Evolutionary conservation across 2,113 vertebrate genomes (phyloP).

Genomic region (Menidia beryllina): DNA sequence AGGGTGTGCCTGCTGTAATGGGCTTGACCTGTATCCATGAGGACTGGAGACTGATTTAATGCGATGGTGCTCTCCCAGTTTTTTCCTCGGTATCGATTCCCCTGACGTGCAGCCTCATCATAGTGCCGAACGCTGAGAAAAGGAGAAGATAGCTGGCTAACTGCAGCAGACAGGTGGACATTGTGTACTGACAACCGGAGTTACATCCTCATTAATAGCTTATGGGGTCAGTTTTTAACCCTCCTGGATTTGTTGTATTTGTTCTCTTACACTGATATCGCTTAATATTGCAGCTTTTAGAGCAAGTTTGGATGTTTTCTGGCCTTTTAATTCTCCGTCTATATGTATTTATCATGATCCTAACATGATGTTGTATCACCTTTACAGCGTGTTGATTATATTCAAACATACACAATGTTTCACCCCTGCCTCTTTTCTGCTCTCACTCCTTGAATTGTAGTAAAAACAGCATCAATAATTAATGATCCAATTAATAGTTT

Average conservation of each 20-base stretch:
- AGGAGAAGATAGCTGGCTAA: slow-evolving; percentile 59
- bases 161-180: slow-evolving; percentile 55
- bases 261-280: not conserved
- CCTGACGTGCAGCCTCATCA: slow-evolving; percentile 70
- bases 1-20: slow-evolving; percentile 64
- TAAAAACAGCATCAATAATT: slow-evolving; percentile 87
- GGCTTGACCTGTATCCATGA: slow-evolving; percentile 58
- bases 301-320: not conserved
- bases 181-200: slow-evolving; percentile 51
- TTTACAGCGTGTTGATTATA: slow-evolving; percentile 45
- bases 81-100: slow-evolving; percentile 76
- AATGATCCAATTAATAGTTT: slow-evolving; percentile 90
- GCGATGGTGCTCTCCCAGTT: slow-evolving; percentile 57
- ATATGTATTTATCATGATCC: not conserved
- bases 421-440: slow-evolving; percentile 56
- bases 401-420: slow-evolving; percentile 68
- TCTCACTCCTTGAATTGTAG: slow-evolving; percentile 71
- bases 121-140: slow-evolving; percentile 71
- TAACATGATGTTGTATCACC: slow-evolving; percentile 35
- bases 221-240: slow-evolving; percentile 27
- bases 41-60: slow-evolving; percentile 70
- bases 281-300: not conserved
- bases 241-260: slow-evolving; percentile 12
- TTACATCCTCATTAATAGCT: slow-evolving; percentile 46
- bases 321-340: not conserved